Conservation (phyloP, 2,113 vertebrate species). For the Micromys minutus region DNA sequence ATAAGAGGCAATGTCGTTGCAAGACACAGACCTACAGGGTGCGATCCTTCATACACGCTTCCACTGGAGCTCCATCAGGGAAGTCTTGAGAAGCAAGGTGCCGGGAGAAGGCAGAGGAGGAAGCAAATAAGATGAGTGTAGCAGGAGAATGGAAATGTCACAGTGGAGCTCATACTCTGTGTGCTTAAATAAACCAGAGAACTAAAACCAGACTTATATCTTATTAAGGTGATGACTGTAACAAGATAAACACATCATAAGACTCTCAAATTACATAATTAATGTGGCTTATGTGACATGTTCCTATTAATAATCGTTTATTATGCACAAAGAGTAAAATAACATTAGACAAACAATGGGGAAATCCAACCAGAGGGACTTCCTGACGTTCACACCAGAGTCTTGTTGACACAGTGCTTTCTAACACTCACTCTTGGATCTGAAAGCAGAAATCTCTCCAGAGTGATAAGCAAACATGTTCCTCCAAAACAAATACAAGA, state of each 20-base stretch:
- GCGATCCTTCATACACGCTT: conserved; percentile 52
- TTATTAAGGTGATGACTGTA: conserved; percentile 71
- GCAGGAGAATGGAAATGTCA: neutral
- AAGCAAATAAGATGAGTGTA: neutral
- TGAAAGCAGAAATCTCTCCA: conserved; percentile 65
- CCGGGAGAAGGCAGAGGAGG: neutral
- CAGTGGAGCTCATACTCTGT: neutral
- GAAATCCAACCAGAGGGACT: conserved; percentile 64
- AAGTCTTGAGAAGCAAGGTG: conserved; percentile 66
- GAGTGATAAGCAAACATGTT: conserved; percentile 61
- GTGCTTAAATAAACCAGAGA: neutral
- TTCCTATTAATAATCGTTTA: conserved; percentile 78
- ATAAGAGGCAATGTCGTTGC: conserved; percentile 35
- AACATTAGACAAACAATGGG: conserved; percentile 71
- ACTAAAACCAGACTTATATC: conserved; percentile 47
- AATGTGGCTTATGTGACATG: conserved; percentile 74
- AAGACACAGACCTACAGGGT: conserved; percentile 52
- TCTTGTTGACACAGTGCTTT: conserved; percentile 69
- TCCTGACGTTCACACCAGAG: conserved; percentile 6
- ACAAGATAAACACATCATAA: conserved; percentile 75
- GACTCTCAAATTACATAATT: conserved; percentile 79
- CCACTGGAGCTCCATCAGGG: conserved; percentile 52
- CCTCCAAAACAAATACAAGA: conserved; percentile 55
- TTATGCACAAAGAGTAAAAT: conserved; percentile 78
- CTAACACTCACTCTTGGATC: conserved; percentile 47